Conservation (phyloP, 1,140 invertebrate species). For the Anagrus nilaparvatae region DNA sequence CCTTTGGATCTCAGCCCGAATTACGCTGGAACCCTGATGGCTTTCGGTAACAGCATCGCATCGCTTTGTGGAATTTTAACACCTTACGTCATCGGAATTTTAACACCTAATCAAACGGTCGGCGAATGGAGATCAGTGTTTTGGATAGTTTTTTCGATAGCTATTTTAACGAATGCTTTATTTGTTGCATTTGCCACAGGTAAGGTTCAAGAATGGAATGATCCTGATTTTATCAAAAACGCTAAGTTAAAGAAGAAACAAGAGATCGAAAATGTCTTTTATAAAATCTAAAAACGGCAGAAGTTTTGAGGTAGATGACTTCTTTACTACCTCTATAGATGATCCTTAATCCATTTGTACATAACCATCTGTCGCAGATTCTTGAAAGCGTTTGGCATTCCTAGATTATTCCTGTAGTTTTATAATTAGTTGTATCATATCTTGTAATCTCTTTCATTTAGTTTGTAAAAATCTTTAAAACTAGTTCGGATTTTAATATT, state of each 20-base stretch:
- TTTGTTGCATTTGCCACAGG: neutral
- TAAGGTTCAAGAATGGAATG: constrained; percentile 4
- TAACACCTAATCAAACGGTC: constrained; percentile 42
- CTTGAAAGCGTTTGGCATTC: no score
- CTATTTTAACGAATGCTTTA: neutral
- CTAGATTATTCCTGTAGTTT: no score
- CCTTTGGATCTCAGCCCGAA: constrained; percentile 46
- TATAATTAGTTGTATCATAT: no score
- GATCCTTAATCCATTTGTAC: no score
- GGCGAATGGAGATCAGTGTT: constrained; percentile 19
- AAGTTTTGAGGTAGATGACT: no score
- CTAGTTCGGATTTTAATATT: no score
- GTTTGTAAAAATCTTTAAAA: no score
- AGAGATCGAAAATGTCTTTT: neutral
- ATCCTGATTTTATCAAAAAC: neutral
- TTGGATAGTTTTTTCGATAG: constrained; percentile 4
- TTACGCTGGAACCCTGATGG: constrained; percentile 45
- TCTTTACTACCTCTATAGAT: no score
- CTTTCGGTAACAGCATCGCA: constrained; percentile 44
- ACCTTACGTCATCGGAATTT: constrained; percentile 40
- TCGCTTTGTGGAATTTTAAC: constrained; percentile 46
- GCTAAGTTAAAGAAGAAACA: no score
- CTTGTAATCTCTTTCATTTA: no score
- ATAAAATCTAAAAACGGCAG: no score
- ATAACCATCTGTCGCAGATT: no score